These are phyloP conservation scores for Scaptomyza tumidula DNA, from an alignment of 2,888 invertebrate species.

Conservation along the genomic window DNA sequence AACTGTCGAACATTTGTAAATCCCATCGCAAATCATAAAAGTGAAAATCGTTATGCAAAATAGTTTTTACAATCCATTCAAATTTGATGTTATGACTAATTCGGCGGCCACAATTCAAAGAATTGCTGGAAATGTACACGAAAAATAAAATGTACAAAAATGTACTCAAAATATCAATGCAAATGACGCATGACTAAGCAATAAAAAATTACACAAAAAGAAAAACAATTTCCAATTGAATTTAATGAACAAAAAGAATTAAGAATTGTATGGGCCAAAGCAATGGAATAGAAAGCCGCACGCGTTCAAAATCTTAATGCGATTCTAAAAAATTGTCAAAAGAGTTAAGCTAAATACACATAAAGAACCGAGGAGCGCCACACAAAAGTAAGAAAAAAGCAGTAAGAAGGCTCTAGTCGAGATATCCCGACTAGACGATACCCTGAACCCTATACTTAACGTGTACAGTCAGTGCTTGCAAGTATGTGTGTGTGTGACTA, in stretches of 20 bases:
- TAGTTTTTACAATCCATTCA: constrained; percentile 35
- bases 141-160: constrained; percentile 14
- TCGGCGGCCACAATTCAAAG: constrained; percentile 51
- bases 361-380: constrained; percentile 53
- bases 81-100: constrained; percentile 47
- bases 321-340: constrained; percentile 69
- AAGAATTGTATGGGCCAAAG: constrained; percentile 1
- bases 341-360: constrained; percentile 57
- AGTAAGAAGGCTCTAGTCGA: not conserved
- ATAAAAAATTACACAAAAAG: constrained; percentile 52
- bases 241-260: constrained; percentile 39
- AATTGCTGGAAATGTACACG: constrained; percentile 24
- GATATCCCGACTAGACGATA: too few species aligned
- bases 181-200: constrained; percentile 69
- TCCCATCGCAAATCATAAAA: constrained; percentile 14
- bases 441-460: too few species aligned
- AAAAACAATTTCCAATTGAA: constrained; percentile 60
- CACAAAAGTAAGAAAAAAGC: not conserved
- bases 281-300: constrained; percentile 30
- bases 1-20: not conserved
- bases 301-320: constrained; percentile 62
- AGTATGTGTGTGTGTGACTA: too few species aligned
- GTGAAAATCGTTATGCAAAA: constrained; percentile 37
- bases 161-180: constrained; percentile 33
- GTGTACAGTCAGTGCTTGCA: too few species aligned